Conservation (phyloP, 2,113 vertebrate genomes). For the Paracanthobrama guichenoti region DNA sequence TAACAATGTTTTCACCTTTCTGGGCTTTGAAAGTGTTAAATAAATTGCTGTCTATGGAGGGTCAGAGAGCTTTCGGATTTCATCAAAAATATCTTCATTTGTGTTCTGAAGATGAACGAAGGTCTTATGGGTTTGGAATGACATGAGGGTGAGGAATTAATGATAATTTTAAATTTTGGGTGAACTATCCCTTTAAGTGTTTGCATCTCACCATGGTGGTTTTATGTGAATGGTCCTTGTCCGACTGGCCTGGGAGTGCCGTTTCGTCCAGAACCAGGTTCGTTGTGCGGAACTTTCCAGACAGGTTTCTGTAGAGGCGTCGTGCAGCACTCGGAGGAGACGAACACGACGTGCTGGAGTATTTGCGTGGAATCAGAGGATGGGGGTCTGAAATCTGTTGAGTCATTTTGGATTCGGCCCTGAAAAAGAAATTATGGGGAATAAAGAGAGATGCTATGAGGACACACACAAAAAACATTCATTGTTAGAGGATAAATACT, state of each 20-base stretch:
- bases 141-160: too few relatives aligned
- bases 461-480: background rate
- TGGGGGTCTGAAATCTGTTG: constrained; percentile 83
- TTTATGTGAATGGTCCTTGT: constrained; percentile 86
- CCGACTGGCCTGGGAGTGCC: constrained; percentile 74
- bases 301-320: constrained; percentile 91
- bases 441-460: constrained; percentile 23
- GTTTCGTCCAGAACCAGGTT: constrained; percentile 81
- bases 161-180: too few relatives aligned
- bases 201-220: constrained; percentile 79
- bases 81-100: too few relatives aligned
- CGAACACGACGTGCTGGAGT: constrained; percentile 75
- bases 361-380: constrained; percentile 78
- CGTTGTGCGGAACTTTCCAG: constrained; percentile 88
- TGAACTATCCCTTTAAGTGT: background rate
- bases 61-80: too few relatives aligned
- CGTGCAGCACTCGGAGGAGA: constrained; percentile 83
- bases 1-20: too few relatives aligned
- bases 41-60: too few relatives aligned
- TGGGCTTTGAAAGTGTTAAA: too few relatives aligned
- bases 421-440: constrained; percentile 53
- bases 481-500: too few relatives aligned
- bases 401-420: constrained; percentile 87
- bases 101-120: too few relatives aligned
- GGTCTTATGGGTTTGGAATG: too few relatives aligned